Evolutionary conservation across 2,888 invertebrate genomes (phyloP).

Genomic region (Chrysodeixis includens): DNA sequence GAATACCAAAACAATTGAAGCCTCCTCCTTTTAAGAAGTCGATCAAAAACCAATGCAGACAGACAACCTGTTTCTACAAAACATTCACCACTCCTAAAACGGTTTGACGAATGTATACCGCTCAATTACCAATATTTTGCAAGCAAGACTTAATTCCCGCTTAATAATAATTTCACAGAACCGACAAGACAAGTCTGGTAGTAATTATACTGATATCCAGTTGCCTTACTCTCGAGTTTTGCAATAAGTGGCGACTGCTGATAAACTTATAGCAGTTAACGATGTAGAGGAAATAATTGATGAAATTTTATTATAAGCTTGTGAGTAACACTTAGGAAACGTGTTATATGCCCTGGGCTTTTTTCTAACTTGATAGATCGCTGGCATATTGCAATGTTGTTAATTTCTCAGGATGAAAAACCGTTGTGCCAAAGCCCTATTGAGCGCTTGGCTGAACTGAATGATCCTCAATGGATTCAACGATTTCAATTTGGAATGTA

Average conservation of each 20-base stretch:
- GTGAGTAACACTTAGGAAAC: background rate
- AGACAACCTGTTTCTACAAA: background rate
- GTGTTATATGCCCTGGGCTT: background rate
- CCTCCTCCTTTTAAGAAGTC: no score
- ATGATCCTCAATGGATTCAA: no score
- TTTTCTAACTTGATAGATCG: no score
- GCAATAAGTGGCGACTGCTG: constrained; percentile 38
- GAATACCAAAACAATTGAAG: no score
- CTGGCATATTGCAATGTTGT: no score
- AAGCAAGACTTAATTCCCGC: constrained; percentile 17
- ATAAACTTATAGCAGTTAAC: constrained; percentile 17
- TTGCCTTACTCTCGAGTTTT: constrained; percentile 12
- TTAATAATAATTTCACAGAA: constrained; percentile 40
- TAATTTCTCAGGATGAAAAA: no score
- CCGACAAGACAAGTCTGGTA: constrained; percentile 22
- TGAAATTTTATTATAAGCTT: background rate
- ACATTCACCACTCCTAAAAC: background rate
- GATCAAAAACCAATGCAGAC: no score
- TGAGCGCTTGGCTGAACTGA: no score
- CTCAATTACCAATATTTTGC: constrained; percentile 21
- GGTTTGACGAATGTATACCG: background rate
- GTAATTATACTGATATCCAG: constrained; percentile 34
- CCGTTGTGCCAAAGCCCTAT: no score
- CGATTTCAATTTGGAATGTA: no score
- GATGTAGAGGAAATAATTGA: constrained; percentile 20